These are phyloP conservation scores for Bergia puertoricense DNA, from an alignment of 92 coral and sea anemone species.

Conservation along the genomic window DNA sequence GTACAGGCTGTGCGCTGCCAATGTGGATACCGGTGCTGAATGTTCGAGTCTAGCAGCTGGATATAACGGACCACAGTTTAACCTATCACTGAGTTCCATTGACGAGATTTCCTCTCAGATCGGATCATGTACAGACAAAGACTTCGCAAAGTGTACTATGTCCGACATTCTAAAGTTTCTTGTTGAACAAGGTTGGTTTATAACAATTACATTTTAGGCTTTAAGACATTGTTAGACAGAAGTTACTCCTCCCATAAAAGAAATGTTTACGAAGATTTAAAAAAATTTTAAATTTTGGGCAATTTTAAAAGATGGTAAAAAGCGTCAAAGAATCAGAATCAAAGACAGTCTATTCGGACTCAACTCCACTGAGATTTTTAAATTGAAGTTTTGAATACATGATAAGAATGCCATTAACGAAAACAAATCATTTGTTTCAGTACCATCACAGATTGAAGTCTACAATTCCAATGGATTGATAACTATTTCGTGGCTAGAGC, in stretches of 20 bases:
- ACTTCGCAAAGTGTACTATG: conserved; percentile 3
- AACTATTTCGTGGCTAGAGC: conserved; percentile 13
- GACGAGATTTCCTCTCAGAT: conserved; percentile 24
- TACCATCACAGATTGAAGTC: not conserved
- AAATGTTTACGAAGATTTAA: too few species aligned
- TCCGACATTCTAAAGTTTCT: not conserved
- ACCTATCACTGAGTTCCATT: conserved; percentile 14
- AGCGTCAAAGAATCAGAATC: too few species aligned
- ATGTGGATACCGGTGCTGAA: not conserved
- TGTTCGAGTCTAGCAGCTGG: conserved; percentile 21
- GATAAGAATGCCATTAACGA: not conserved
- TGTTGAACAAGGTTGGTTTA: conserved; percentile 23
- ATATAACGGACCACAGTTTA: conserved; percentile 20
- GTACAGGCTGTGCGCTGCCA: conserved; percentile 20
- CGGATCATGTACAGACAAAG: not conserved
- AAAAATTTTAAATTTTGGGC: too few species aligned
- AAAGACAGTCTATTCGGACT: too few species aligned
- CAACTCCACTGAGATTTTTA: too few species aligned
- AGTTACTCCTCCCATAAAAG: too few species aligned
- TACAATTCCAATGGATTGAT: conserved; percentile 5
- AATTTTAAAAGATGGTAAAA: too few species aligned
- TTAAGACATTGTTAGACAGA: too few species aligned
- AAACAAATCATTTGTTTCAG: not conserved
- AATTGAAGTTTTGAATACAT: too few species aligned
- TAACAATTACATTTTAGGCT: not conserved